Conservation (phyloP, 2,888 invertebrate species). For the Chrysolina americana region DNA sequence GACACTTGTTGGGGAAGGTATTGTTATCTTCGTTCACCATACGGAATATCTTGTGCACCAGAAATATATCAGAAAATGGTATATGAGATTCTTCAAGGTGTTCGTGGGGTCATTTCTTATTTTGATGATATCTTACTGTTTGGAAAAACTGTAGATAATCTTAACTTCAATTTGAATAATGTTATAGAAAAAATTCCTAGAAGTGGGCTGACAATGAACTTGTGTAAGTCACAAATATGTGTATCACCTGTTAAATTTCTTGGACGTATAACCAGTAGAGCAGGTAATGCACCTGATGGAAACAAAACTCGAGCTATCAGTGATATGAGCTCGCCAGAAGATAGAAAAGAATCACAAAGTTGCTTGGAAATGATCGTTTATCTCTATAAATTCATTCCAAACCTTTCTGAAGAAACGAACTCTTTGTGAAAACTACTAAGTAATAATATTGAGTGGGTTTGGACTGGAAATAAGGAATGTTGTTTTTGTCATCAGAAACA, state of each 20-base stretch:
- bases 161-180: too few relatives aligned
- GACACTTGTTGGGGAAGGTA: neutral
- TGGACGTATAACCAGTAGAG: too few relatives aligned
- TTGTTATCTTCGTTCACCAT: neutral
- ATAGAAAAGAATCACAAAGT: constrained; percentile 36
- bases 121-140: too few relatives aligned
- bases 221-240: too few relatives aligned
- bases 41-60: neutral
- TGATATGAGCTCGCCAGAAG: constrained; percentile 26
- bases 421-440: constrained; percentile 33
- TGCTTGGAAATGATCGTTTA: constrained; percentile 43
- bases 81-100: too few relatives aligned
- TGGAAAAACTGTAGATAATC: too few relatives aligned
- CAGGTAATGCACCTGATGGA: too few relatives aligned
- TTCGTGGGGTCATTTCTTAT: too few relatives aligned
- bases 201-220: too few relatives aligned
- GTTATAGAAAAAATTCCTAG: too few relatives aligned
- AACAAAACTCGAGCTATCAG: constrained; percentile 27
- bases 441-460: constrained; percentile 35
- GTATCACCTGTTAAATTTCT: too few relatives aligned
- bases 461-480: constrained; percentile 35
- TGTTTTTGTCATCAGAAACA: constrained; percentile 21
- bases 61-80: too few relatives aligned
- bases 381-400: constrained; percentile 38
- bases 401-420: constrained; percentile 35